Conservation (phyloP, 2,888 invertebrate species). For the Cheilosia pagana region DNA sequence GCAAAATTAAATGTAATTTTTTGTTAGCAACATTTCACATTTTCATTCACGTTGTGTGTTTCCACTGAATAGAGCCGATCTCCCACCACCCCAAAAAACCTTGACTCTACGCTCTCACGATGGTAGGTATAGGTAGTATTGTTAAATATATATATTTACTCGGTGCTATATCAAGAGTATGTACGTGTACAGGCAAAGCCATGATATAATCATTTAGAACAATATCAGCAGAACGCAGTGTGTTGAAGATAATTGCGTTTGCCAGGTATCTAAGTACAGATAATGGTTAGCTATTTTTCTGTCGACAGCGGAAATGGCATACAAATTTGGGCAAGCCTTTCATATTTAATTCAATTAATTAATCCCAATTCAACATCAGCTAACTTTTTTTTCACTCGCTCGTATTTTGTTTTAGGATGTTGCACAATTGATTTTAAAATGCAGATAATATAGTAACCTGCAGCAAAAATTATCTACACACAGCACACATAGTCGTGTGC, state of each 20-base stretch:
- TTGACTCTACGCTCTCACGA: slow-evolving; percentile 56
- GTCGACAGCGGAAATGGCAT: slow-evolving; percentile 20
- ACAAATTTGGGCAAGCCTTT: slow-evolving; percentile 27
- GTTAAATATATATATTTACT: slow-evolving; percentile 27
- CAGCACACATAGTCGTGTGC: slow-evolving; percentile 50
- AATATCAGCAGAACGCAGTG: slow-evolving; percentile 43
- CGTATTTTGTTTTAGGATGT: slow-evolving; percentile 27
- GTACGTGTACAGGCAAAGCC: not conserved
- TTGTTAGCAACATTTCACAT: slow-evolving; percentile 23
- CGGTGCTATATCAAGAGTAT: slow-evolving; percentile 9
- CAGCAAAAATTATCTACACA: slow-evolving; percentile 53
- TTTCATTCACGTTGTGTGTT: not conserved
- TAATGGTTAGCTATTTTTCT: slow-evolving; percentile 30
- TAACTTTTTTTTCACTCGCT: slow-evolving; percentile 37
- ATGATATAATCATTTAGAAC: slow-evolving; percentile 54
- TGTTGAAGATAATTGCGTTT: slow-evolving; percentile 44
- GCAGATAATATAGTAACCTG: slow-evolving; percentile 59
- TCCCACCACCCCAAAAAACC: slow-evolving; percentile 49
- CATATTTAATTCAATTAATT: slow-evolving; percentile 2
- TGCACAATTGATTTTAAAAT: slow-evolving; percentile 66
- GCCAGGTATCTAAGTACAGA: slow-evolving; percentile 31
- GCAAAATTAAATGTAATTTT: slow-evolving; percentile 27
- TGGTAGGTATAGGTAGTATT: not conserved
- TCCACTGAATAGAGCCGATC: not conserved
- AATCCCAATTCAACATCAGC: slow-evolving; percentile 60